Base-by-base conservation (phyloP, 2,888 invertebrate species). In the Seira ritae region DNA sequence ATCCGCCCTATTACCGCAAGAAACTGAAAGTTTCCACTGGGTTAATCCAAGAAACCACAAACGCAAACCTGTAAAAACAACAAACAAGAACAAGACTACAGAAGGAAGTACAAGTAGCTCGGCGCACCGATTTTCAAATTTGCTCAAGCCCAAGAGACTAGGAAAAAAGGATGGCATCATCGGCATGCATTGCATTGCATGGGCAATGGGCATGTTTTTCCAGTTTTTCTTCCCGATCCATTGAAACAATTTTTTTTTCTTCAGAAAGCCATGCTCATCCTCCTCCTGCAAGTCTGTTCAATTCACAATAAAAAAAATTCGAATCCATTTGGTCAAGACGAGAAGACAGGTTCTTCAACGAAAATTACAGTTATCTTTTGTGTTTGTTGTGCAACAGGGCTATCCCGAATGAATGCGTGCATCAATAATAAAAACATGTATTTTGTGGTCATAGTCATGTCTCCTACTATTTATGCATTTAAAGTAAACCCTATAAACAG, bases 161-260 rank as follows among this genome's bases (percentile, higher is more conserved):
- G 31, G 8, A 31, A 8, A 31, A 31, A 31, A 31, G 8, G 31
- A 31, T 31, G 31, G 31, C 31, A 31, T 31, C 8, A 4, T 31
- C 31, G 31, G 3, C 8, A 8, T 8, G 8, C 3, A 8, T 31
- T 31, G 31, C 31, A 31, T 31, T 31, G 31, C 31, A 31, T 31
- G 8, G 8, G 2, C 2, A 31, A 31, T 31, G 31, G 67, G 71
- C 77, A 77, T 82, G 82, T 70, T 76, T 82, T 82, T 82, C 82
- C 82, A 82, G 82, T 82, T 82, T 66, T 80, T 62, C 55, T 69
- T 71, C 73, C 68, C 77, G 68, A 77, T 71, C 68, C 75, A 82
- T 82, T 82, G 71, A 82, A 77, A 46, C 15, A 62, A 8, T 62
- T 62, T 20, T 62, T 8, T 62, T n/a, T n/a, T n/a, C n/a, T n/a